Evolutionary conservation across 1,140 invertebrate species (phyloP).

Genomic region (Mamestra configurata): DNA sequence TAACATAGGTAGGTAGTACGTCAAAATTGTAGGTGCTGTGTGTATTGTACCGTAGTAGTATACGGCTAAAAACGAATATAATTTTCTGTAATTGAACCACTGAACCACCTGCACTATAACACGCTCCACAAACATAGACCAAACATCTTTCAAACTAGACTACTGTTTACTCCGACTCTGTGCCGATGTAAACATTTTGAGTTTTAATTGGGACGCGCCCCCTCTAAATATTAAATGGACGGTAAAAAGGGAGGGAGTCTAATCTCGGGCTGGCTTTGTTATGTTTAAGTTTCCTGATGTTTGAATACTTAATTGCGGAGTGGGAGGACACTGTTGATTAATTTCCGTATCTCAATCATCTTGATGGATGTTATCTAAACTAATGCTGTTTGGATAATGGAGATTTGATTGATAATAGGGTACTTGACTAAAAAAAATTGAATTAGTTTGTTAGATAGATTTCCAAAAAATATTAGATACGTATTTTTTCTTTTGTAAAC

Average conservation of each 20-base stretch:
- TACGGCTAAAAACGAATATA: too few relatives aligned
- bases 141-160: not conserved
- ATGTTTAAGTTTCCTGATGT: conserved; percentile 23
- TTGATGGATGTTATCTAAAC: not conserved
- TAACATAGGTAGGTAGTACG: too few relatives aligned
- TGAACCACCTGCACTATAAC: not conserved
- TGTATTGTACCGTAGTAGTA: too few relatives aligned
- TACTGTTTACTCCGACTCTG: not conserved
- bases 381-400: conserved; percentile 2
- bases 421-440: too few relatives aligned
- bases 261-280: conserved; percentile 15
- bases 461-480: too few relatives aligned
- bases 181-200: conserved; percentile 1
- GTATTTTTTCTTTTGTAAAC: too few relatives aligned
- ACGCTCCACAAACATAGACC: not conserved
- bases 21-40: too few relatives aligned
- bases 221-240: conserved; percentile 30
- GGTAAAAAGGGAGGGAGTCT: not conserved
- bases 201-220: conserved; percentile 33
- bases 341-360: not conserved
- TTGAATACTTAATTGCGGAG: conserved; percentile 26
- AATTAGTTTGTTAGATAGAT: too few relatives aligned
- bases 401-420: too few relatives aligned
- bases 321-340: conserved; percentile 19
- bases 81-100: too few relatives aligned